phyloP scores from a whole-genome alignment of 2,888 invertebrate species.

The Gastrophysa polygoni region DNA sequence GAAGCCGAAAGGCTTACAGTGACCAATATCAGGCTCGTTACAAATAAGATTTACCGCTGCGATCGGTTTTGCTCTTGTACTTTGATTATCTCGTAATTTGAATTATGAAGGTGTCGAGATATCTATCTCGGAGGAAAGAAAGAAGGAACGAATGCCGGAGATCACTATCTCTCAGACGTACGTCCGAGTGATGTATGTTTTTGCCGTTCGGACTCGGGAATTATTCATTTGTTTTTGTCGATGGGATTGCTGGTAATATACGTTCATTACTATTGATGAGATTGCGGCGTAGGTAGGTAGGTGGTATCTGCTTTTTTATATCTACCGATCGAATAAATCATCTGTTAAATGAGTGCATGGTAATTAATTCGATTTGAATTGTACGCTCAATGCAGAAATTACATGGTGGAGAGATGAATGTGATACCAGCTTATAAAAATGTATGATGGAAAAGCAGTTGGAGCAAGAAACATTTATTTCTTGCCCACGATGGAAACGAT shows the following conservation, averaged over 20 bases:
- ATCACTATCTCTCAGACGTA: constrained; percentile 29
- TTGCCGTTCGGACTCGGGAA: constrained; percentile 8
- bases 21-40: constrained; percentile 13
- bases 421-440: not conserved
- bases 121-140: constrained; percentile 28
- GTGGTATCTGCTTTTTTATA: not conserved
- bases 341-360: not conserved
- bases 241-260: constrained; percentile 15
- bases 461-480: too few species aligned
- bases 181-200: constrained; percentile 30
- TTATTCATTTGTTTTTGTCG: constrained; percentile 24
- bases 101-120: constrained; percentile 38
- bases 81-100: constrained; percentile 38
- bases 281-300: not conserved
- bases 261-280: constrained; percentile 15
- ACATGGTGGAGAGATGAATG: not conserved
- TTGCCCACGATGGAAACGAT: too few species aligned
- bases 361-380: not conserved
- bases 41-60: constrained; percentile 19
- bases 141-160: constrained; percentile 31
- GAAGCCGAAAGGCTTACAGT: too few species aligned
- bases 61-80: constrained; percentile 18
- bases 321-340: not conserved
- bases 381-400: not conserved
- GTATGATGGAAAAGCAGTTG: not conserved